phyloP scores from a whole-genome alignment of 1,140 invertebrate species.

The Drosophila kepulauana region DNA sequence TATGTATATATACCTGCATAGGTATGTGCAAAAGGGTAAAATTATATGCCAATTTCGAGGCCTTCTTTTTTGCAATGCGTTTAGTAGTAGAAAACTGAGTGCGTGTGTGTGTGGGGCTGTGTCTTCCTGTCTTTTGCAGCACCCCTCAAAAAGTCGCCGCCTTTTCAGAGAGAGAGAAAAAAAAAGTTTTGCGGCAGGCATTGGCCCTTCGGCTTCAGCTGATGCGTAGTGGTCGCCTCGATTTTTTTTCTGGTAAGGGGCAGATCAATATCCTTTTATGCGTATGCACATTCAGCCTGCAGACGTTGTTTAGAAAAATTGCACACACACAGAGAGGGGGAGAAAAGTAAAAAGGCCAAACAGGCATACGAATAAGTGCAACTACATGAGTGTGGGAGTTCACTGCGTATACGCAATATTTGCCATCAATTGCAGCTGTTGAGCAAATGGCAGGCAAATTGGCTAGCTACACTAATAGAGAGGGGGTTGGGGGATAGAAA shows the following conservation, averaged over 20 bases:
- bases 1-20: constrained; percentile 8
- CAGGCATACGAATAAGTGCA: constrained; percentile 47
- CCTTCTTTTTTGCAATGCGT: constrained; percentile 21
- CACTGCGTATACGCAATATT: constrained; percentile 76
- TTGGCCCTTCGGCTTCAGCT: constrained; percentile 15
- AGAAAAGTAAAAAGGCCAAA: constrained; percentile 51
- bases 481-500: constrained; percentile 29
- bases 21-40: constrained; percentile 36
- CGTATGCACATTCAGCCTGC: constrained; percentile 68
- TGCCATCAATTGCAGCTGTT: constrained; percentile 80
- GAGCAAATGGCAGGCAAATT: constrained; percentile 50
- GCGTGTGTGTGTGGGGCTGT: constrained; percentile 5
- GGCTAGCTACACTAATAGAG: not conserved
- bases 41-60: constrained; percentile 73
- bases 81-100: not conserved
- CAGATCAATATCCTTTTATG: constrained; percentile 83
- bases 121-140: constrained; percentile 58
- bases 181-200: constrained; percentile 70
- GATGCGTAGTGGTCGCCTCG: constrained; percentile 1
- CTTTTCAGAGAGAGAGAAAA: constrained; percentile 29
- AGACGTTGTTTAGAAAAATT: constrained; percentile 77
- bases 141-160: constrained; percentile 48
- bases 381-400: constrained; percentile 31
- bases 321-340: constrained; percentile 23
- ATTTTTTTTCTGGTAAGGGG: constrained; percentile 56